Conservation (phyloP, 2,113 vertebrate genomes). For the Nesoenas mayeri region DNA sequence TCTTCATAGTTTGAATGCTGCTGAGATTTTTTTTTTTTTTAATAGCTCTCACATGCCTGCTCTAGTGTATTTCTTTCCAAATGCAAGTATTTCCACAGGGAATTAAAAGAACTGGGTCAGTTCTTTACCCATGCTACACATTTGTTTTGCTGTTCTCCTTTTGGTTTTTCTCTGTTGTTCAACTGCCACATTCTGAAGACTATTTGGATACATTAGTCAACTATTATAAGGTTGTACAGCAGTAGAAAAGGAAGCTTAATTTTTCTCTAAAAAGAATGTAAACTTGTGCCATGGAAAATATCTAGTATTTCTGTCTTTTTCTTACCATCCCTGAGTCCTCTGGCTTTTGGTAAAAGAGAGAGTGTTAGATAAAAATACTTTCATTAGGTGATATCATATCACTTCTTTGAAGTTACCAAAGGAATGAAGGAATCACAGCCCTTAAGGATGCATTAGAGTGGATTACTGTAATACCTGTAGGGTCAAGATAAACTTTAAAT, state of each 20-base stretch:
- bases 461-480: constrained; percentile 15
- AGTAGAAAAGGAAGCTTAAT: background rate
- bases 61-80: background rate
- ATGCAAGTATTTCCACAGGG: background rate
- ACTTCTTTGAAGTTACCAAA: background rate
- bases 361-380: background rate
- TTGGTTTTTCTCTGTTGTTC: background rate
- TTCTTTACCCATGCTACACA: background rate
- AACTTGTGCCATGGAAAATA: background rate
- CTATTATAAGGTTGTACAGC: background rate
- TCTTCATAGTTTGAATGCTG: background rate
- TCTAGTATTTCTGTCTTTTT: background rate
- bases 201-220: background rate
- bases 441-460: background rate
- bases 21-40: background rate
- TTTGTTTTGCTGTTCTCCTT: background rate
- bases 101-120: background rate
- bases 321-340: background rate
- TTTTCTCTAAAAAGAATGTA: background rate
- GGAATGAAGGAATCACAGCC: background rate
- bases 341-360: background rate
- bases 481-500: constrained; percentile 37
- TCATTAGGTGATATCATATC: background rate
- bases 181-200: background rate
- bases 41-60: fast-evolving